These are phyloP conservation scores for Drosophila colorata DNA, from an alignment of 2,888 invertebrate genomes.

Conservation along the genomic window DNA sequence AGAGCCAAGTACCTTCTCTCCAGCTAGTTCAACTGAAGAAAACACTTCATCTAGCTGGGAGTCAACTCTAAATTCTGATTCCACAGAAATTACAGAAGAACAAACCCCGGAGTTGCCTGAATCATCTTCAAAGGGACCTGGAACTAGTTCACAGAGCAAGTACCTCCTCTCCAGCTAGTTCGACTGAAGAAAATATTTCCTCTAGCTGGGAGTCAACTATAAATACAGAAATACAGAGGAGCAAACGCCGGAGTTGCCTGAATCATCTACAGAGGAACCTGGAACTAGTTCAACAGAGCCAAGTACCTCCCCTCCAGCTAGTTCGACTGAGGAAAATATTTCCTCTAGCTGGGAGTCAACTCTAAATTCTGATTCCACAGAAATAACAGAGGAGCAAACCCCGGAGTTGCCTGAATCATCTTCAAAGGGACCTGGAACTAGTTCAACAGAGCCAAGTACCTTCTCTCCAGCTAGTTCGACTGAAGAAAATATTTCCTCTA, in stretches of 20 bases:
- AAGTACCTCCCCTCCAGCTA: too few relatives aligned
- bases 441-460: background rate
- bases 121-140: background rate
- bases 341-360: background rate
- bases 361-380: background rate
- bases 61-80: background rate
- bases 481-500: background rate
- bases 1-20: background rate
- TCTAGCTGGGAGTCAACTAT: too few relatives aligned
- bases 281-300: background rate
- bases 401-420: background rate
- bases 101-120: background rate
- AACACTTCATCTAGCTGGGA: background rate
- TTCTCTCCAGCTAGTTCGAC: too few relatives aligned
- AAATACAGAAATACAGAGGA: background rate
- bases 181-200: background rate
- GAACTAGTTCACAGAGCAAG: slow-evolving; percentile 2
- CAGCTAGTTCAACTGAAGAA: background rate
- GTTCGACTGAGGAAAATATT: background rate
- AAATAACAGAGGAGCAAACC: too few relatives aligned
- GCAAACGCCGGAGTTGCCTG: background rate
- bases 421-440: background rate
- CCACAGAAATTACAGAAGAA: background rate
- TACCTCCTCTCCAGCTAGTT: background rate
- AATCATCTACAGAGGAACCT: background rate